These are phyloP conservation scores for Nebria ingens DNA, from an alignment of 1,140 invertebrate species.

Conservation along the genomic window DNA sequence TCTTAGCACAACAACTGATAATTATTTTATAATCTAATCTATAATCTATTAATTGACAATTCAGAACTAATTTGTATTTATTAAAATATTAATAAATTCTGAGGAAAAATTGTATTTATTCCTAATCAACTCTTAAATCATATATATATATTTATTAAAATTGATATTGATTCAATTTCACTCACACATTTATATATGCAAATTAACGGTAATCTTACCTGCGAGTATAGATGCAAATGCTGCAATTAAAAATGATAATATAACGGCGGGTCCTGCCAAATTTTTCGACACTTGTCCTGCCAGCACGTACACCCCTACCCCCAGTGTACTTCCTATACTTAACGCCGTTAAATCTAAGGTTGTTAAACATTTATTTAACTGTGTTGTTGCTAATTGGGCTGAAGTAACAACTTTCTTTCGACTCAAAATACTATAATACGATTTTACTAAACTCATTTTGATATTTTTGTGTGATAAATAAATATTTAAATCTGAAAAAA, in stretches of 20 bases:
- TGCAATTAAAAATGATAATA: constrained; percentile 54
- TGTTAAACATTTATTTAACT: constrained; percentile 56
- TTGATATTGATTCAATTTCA: too few species aligned
- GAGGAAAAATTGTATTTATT: too few species aligned
- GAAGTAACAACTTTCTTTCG: constrained; percentile 28
- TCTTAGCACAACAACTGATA: too few species aligned
- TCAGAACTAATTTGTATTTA: too few species aligned
- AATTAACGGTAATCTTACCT: too few species aligned
- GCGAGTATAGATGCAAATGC: constrained; percentile 59
- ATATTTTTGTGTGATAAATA: background rate
- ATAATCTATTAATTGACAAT: too few species aligned
- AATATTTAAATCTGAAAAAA: too few species aligned
- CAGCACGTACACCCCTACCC: constrained; percentile 59
- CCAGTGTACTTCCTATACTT: constrained; percentile 52
- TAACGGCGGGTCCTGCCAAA: constrained; percentile 52
- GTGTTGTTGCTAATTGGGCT: constrained; percentile 30
- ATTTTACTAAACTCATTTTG: background rate
- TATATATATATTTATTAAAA: too few species aligned
- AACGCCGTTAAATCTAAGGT: constrained; percentile 56
- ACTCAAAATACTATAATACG: constrained; percentile 16
- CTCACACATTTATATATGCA: too few species aligned
- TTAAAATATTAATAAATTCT: too few species aligned
- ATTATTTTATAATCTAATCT: too few species aligned
- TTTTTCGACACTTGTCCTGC: constrained; percentile 53
- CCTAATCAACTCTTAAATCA: too few species aligned